Conservation (phyloP, 1,140 invertebrate species). For the Lerema accius region DNA sequence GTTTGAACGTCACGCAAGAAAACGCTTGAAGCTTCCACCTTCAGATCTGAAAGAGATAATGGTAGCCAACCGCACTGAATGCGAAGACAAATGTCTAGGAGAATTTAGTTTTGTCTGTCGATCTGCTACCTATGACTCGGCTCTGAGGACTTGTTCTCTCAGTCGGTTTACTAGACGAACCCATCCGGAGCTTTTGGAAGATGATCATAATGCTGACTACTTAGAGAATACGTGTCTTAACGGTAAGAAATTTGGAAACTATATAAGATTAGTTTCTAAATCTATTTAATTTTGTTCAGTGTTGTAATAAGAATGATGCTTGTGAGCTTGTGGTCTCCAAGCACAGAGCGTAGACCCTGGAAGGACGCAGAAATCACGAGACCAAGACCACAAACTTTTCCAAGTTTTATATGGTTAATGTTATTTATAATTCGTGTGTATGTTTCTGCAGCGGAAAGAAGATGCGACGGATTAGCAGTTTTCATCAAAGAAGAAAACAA, state of each 20-base stretch:
- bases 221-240: slow-evolving; percentile 95
- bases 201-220: slow-evolving; percentile 94
- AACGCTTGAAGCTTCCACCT: slow-evolving; percentile 90
- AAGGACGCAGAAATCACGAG: too few relatives aligned
- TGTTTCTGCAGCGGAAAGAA: slow-evolving; percentile 86
- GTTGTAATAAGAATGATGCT: too few relatives aligned
- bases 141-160: slow-evolving; percentile 89
- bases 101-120: slow-evolving; percentile 95
- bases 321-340: too few relatives aligned
- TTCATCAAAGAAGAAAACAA: slow-evolving; percentile 95
- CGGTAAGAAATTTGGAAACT: slow-evolving; percentile 84
- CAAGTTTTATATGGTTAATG: too few relatives aligned
- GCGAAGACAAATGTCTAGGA: slow-evolving; percentile 94
- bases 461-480: slow-evolving; percentile 92
- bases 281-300: too few relatives aligned
- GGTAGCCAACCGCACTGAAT: slow-evolving; percentile 92
- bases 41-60: slow-evolving; percentile 92
- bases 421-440: not conserved
- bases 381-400: too few relatives aligned
- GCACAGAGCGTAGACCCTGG: too few relatives aligned
- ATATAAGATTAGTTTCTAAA: too few relatives aligned
- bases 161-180: slow-evolving; percentile 92
- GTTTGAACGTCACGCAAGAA: slow-evolving; percentile 92
- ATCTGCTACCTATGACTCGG: slow-evolving; percentile 91
- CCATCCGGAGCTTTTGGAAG: slow-evolving; percentile 91